A percentile compares a stretch with the other conserved stretches of the same genome.
phyloP scores from a whole-genome alignment of 2,113 vertebrate species.

The Corynorhinus townsendii region DNA sequence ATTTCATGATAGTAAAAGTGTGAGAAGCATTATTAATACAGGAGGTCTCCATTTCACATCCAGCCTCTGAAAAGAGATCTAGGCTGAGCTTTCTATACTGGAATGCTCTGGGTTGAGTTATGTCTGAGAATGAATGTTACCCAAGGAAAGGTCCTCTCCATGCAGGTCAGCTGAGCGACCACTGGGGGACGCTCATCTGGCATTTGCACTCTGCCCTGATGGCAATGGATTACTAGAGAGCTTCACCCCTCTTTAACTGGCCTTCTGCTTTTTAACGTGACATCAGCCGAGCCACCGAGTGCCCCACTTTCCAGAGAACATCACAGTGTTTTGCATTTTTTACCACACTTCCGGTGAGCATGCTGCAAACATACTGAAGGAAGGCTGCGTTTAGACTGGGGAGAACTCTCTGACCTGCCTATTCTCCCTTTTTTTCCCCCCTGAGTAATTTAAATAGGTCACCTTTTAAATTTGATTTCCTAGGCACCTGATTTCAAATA shows the following conservation, averaged over 20 bases:
- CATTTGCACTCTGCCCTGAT: background rate
- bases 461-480: constrained; percentile 61
- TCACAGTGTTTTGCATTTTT: background rate
- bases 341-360: background rate
- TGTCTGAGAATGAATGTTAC: constrained; percentile 40
- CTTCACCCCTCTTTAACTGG: background rate
- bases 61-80: background rate
- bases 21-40: background rate
- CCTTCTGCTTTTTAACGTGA: background rate
- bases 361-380: background rate
- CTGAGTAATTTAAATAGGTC: constrained; percentile 65
- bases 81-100: constrained; percentile 37
- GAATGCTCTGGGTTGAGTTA: constrained; percentile 50
- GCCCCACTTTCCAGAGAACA: background rate
- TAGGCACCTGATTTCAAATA: constrained; percentile 46
- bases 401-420: constrained; percentile 35
- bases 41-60: background rate
- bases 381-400: background rate
- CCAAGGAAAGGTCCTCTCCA: background rate
- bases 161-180: background rate
- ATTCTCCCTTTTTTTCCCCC: background rate
- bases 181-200: background rate
- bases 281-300: background rate
- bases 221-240: background rate
- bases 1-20: background rate